Percentiles rank a stretch among this genome's conserved stretches.
These are phyloP conservation scores for Vanacampus margaritifer DNA, from an alignment of 2,113 vertebrate species.

Conservation along the genomic window DNA sequence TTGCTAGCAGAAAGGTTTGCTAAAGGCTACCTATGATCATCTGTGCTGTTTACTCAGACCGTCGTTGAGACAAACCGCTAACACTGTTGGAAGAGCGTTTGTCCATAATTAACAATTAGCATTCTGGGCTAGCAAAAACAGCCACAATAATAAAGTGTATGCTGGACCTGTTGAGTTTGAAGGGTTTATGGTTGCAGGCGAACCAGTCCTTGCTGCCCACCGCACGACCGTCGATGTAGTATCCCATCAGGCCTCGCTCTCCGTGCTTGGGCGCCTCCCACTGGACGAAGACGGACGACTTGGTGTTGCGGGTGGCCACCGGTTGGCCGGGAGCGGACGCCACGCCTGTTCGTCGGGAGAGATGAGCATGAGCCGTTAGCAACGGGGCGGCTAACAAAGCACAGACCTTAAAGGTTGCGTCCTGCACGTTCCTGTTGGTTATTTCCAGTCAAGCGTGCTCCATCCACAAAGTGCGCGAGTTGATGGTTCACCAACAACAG, in stretches of 20 bases:
- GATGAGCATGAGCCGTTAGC: not conserved
- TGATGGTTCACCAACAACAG: not conserved
- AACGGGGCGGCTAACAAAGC: not conserved
- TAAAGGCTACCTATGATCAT: no score
- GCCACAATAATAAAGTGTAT: not conserved
- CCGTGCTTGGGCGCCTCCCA: constrained; percentile 83
- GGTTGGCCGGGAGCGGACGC: constrained; percentile 86
- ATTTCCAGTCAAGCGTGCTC: not conserved
- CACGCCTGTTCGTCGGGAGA: constrained; percentile 62
- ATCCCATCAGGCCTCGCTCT: constrained; percentile 83
- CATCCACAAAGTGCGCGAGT: not conserved
- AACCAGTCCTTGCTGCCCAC: constrained; percentile 85
- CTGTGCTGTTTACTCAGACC: no score
- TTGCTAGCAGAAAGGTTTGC: no score
- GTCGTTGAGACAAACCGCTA: no score
- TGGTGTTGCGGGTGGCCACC: constrained; percentile 86
- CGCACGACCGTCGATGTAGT: constrained; percentile 86
- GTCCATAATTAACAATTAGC: no score
- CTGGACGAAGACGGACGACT: constrained; percentile 88
- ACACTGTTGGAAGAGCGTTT: no score
- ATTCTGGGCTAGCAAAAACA: not conserved
- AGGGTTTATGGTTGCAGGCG: constrained; percentile 90
- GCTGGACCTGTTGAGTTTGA: constrained; percentile 85
- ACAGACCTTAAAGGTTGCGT: not conserved
- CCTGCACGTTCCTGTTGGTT: not conserved